Conservation (phyloP, 2,888 invertebrate species). For the Pristionchus exspectatus region DNA sequence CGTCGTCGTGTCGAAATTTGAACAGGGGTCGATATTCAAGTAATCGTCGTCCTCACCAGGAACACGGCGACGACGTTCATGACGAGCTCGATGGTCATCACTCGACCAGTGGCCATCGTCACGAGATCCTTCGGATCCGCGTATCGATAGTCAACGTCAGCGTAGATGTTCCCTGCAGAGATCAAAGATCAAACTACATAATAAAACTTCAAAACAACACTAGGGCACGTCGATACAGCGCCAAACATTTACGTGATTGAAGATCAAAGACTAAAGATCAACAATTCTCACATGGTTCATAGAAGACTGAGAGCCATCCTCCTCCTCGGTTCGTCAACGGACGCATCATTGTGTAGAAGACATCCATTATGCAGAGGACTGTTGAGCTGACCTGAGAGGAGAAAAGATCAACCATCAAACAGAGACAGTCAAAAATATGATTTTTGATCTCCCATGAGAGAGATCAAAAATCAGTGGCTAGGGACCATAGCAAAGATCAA, state of each 20-base stretch:
- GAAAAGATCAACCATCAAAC: slow-evolving; percentile 24
- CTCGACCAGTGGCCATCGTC: slow-evolving; percentile 75
- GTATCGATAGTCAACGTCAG: slow-evolving; percentile 74
- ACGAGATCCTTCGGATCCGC: slow-evolving; percentile 70
- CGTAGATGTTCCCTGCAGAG: slow-evolving; percentile 74
- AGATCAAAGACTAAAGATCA: neutral
- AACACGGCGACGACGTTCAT: slow-evolving; percentile 71
- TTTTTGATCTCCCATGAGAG: neutral
- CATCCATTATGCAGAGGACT: slow-evolving; percentile 46
- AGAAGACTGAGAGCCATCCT: slow-evolving; percentile 19
- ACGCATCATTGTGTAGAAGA: slow-evolving; percentile 54
- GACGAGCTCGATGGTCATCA: slow-evolving; percentile 74
- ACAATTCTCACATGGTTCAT: slow-evolving; percentile 35
- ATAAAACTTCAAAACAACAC: neutral
- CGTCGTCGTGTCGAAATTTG: slow-evolving; percentile 23
- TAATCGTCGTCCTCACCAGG: slow-evolving; percentile 60
- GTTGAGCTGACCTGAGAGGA: slow-evolving; percentile 47
- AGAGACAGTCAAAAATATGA: too few species aligned
- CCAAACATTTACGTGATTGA: neutral
- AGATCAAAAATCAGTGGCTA: neutral
- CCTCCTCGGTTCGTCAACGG: slow-evolving; percentile 51
- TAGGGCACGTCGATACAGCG: neutral
- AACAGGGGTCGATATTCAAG: neutral
- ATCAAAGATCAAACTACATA: neutral
- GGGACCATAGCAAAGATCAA: neutral